These are phyloP conservation scores for Zapus hudsonius DNA, from an alignment of 2,113 vertebrate genomes.

Conservation along the genomic window DNA sequence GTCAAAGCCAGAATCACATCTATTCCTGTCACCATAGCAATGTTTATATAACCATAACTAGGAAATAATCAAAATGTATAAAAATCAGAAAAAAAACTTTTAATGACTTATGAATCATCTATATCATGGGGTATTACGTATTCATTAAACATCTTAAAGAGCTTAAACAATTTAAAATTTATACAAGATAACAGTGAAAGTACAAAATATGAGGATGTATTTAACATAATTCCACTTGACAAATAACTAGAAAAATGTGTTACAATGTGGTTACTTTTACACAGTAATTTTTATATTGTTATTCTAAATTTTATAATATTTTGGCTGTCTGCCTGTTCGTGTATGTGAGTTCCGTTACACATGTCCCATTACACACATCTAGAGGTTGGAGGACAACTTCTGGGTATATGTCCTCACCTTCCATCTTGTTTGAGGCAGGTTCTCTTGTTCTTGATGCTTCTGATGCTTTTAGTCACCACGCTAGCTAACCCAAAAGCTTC, in stretches of 20 bases:
- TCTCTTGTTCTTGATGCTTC: too few relatives aligned
- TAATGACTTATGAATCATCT: background rate
- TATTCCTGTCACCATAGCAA: background rate
- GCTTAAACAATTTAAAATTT: slow-evolving; percentile 1
- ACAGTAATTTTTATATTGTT: background rate
- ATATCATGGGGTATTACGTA: background rate
- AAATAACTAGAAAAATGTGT: background rate
- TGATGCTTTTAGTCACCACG: too few relatives aligned
- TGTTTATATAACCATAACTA: background rate
- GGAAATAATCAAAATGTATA: background rate
- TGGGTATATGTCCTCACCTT: too few relatives aligned
- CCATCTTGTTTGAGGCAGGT: too few relatives aligned
- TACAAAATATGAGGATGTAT: background rate
- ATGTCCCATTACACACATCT: too few relatives aligned
- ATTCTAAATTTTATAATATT: background rate
- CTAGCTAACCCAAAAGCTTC: too few relatives aligned
- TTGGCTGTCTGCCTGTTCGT: too few relatives aligned
- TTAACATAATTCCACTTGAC: background rate
- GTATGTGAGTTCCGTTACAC: too few relatives aligned
- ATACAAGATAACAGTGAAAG: background rate
- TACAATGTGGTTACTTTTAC: background rate
- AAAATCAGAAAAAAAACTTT: background rate
- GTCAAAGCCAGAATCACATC: background rate
- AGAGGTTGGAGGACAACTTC: too few relatives aligned
- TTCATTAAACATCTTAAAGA: slow-evolving; percentile 27